Evolutionary conservation across 2,888 invertebrate genomes (phyloP).

Genomic region (Villa cingulata): DNA sequence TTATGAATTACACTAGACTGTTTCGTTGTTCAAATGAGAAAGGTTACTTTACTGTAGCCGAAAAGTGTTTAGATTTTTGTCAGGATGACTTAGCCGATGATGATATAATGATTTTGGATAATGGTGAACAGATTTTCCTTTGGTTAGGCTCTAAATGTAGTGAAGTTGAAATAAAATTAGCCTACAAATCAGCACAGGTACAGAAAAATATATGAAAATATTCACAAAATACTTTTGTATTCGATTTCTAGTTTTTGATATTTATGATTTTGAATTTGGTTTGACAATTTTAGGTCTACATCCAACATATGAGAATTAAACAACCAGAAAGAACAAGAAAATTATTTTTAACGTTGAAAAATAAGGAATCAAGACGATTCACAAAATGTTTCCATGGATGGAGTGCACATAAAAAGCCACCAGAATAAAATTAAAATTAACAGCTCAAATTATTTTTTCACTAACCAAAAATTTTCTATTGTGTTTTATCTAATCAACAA

Average conservation of each 20-base stretch:
- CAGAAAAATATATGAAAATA: too few species aligned
- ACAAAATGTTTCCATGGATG: constrained; percentile 99
- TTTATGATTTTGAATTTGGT: too few species aligned
- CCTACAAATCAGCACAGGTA: constrained; percentile 96
- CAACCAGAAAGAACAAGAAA: constrained; percentile 85
- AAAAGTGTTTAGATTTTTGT: constrained; percentile 63
- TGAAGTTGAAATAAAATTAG: constrained; percentile 97
- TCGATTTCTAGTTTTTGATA: too few species aligned
- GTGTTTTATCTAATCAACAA: too few species aligned
- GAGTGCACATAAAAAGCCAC: constrained; percentile 63
- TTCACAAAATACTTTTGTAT: neutral
- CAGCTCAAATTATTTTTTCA: too few species aligned
- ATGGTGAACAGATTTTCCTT: constrained; percentile 92
- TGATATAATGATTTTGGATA: constrained; percentile 98
- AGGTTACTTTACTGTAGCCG: constrained; percentile 97
- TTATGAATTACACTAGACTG: constrained; percentile 82
- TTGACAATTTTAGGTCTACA: constrained; percentile 63
- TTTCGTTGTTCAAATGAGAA: constrained; percentile 99
- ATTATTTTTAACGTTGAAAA: constrained; percentile 86
- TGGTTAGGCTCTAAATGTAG: constrained; percentile 96
- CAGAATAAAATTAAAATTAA: constrained; percentile 23
- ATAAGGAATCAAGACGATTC: constrained; percentile 89
- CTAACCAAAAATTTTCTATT: too few species aligned
- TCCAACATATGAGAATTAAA: constrained; percentile 91
- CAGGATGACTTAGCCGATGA: constrained; percentile 98